phyloP scores from a whole-genome alignment of 2,113 vertebrate species.

The Athene cunicularia region DNA sequence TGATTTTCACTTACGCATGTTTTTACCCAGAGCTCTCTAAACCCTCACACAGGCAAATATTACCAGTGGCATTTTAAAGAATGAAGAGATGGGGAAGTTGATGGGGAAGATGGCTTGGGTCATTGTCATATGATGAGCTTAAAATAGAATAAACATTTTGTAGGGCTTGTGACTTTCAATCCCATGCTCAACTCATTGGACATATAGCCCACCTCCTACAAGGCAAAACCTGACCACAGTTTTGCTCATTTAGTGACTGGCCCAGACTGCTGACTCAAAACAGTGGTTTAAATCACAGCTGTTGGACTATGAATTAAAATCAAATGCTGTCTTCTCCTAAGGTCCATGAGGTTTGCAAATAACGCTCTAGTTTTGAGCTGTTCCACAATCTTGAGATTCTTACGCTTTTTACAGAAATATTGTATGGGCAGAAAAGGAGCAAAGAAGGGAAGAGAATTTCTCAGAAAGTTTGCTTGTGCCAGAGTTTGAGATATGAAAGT shows the following conservation, averaged over 20 bases:
- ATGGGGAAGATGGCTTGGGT: not conserved
- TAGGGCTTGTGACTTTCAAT: conserved; percentile 20
- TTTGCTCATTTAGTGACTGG: not conserved
- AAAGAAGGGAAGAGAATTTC: not conserved
- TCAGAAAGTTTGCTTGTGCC: not conserved
- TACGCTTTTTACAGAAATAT: not conserved
- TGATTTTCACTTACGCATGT: not conserved
- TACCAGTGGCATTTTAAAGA: not conserved
- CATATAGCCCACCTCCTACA: not conserved
- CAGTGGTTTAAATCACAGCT: not conserved
- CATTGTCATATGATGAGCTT: conserved; percentile 34
- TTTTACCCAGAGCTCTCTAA: not conserved
- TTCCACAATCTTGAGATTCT: not conserved
- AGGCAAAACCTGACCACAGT: not conserved
- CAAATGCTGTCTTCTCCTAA: not conserved
- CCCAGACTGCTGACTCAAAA: not conserved
- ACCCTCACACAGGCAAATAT: not conserved
- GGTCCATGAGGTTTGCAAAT: not conserved
- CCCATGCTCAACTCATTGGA: not conserved
- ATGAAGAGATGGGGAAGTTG: conserved; percentile 13
- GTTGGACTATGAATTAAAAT: not conserved
- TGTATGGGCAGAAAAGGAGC: not conserved
- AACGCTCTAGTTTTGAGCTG: not conserved
- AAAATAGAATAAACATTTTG: conserved; percentile 8
- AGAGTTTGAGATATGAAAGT: not conserved